Base-by-base conservation (phyloP, 2,113 vertebrate species). In the Trichomycterus rosablanca region DNA sequence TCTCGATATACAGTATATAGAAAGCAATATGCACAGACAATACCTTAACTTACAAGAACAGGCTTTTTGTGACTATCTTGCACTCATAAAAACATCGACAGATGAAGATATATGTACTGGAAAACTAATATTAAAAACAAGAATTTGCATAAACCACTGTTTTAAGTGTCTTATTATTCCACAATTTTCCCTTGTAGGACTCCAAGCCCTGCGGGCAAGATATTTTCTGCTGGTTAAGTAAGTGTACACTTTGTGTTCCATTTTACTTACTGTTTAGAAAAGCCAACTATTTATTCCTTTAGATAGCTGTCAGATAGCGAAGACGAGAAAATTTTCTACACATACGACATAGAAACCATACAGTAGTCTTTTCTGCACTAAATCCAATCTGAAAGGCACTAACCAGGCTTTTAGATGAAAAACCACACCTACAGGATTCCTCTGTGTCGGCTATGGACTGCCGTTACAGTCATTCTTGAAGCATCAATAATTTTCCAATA, bases 141-240 rank as follows among this genome's bases (percentile, higher is more conserved):
- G n/a, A n/a, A n/a, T n/a, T n/a, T n/a, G n/a, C n/a, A n/a, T n/a
- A n/a, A n/a, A n/a, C n/a, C n/a, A n/a, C n/a, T n/a, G n/a, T n/a
- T n/a, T n/a, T n/a, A n/a, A n/a, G n/a, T n/a, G n/a, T n/a, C n/a
- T n/a, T 39, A 65, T 45, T 37, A 14, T n/a, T 48, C 14, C 37
- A 44, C 26, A 30, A 4, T 30, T 30, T 30, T 30, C 26, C 7
- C 26, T 4, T 30, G 7, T 30, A 7, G 7, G 20, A 58, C 22
- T 43, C 6, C 7, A 46, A 23, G 32, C 35, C 26, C 20, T 60
- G 56, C 51, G 35, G 28, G 67, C 45, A 35, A 26, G 53, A 44
- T 51, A 67, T 68, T n/a, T n/a, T 56, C 52, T 71, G 50, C 48
- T 71, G 64, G 62, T 71, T 74, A 68, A 74, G 65, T 71, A 68